Percentiles rank a stretch among this genome's conserved stretches.
phyloP scores from a whole-genome alignment of 2,797 vertebrate genomes.

The Sarcoramphus papa region DNA sequence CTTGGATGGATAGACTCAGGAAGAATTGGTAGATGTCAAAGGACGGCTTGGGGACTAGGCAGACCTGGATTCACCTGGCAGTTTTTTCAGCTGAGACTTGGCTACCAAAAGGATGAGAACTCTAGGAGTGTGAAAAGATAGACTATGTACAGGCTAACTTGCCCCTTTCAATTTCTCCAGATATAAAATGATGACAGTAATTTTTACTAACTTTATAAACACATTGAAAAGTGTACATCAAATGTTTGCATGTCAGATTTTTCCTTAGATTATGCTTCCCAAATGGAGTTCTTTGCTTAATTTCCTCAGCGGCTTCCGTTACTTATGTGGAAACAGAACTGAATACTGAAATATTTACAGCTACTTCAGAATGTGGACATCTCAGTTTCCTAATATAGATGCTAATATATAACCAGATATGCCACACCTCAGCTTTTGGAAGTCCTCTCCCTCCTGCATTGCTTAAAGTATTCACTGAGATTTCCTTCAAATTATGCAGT shows the following conservation, averaged over 20 bases:
- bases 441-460: not conserved
- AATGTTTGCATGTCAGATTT: not conserved
- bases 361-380: not conserved
- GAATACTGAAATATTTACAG: not conserved
- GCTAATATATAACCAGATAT: not conserved
- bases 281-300: not conserved
- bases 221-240: not conserved
- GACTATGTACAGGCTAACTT: not conserved
- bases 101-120: not conserved
- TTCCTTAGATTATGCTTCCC: not conserved
- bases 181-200: not conserved
- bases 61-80: not conserved
- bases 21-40: not conserved
- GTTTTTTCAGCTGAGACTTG: not conserved
- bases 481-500: slow-evolving; percentile 3
- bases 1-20: not conserved
- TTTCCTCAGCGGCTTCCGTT: not conserved
- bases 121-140: not conserved
- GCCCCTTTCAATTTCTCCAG: not conserved
- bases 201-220: not conserved
- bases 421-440: not conserved
- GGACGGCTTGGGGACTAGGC: not conserved
- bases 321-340: not conserved
- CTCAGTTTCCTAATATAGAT: not conserved
- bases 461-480: not conserved